phyloP scores from a whole-genome alignment of 2,113 vertebrate species.

The Gracilinanus agilis region DNA sequence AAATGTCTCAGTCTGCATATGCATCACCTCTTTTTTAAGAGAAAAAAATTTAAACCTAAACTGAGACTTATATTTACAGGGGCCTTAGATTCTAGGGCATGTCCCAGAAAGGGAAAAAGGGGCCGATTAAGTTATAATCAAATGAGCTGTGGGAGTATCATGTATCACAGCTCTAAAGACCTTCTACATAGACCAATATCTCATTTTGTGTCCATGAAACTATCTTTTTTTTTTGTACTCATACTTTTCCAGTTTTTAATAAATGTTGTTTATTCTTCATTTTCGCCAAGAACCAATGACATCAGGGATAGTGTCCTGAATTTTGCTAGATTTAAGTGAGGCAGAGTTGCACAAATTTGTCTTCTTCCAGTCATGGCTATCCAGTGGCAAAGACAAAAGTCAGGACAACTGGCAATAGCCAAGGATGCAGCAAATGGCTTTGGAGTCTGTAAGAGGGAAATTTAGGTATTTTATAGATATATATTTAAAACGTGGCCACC shows the following conservation, averaged over 20 bases:
- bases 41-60: neutral
- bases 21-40: neutral
- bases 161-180: neutral
- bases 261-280: neutral
- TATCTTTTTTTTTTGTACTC: neutral
- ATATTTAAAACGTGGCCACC: no score
- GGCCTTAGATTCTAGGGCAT: neutral
- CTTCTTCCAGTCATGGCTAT: no score
- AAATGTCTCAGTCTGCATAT: neutral
- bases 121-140: neutral
- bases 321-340: no score
- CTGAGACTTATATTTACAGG: neutral
- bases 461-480: no score
- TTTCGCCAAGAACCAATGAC: no score
- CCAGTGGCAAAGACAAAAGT: no score
- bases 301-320: no score
- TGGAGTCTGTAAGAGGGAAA: no score
- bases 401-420: no score
- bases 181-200: neutral
- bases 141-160: neutral
- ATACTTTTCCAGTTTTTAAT: neutral
- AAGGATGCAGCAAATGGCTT: no score
- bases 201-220: neutral
- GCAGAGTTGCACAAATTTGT: no score
- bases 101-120: neutral